Percentiles rank a stretch among this genome's conserved stretches.
Evolutionary conservation across 2,113 vertebrate species (phyloP).

Genomic region (Aplodontia rufa): DNA sequence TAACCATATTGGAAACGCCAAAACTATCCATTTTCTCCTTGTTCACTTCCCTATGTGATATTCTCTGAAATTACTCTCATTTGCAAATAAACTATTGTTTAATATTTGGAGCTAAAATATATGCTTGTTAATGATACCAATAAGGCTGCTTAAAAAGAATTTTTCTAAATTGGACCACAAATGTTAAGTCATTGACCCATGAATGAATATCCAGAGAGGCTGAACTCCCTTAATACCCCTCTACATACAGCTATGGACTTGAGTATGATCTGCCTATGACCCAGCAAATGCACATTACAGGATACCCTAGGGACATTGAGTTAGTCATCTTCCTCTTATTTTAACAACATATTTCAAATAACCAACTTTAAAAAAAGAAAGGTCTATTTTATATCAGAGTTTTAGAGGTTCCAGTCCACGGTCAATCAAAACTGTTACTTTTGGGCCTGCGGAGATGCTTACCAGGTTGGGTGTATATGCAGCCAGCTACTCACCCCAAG

Average conservation of each 20-base stretch:
- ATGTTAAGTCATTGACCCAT: not conserved
- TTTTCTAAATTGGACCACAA: not conserved
- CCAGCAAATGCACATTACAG: not conserved
- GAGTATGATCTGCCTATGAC: not conserved
- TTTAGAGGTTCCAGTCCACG: not conserved
- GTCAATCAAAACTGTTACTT: not conserved
- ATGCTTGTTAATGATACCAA: not conserved
- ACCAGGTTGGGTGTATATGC: rapidly evolving
- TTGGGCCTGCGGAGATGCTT: not conserved
- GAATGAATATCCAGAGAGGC: not conserved
- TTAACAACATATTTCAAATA: not conserved
- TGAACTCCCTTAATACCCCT: not conserved
- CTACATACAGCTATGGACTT: not conserved
- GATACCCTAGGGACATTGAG: too few relatives aligned
- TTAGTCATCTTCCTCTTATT: not conserved
- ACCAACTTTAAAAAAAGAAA: not conserved
- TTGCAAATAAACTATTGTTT: not conserved
- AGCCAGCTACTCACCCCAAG: not conserved
- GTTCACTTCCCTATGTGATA: not conserved
- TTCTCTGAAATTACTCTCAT: not conserved
- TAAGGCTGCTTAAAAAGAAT: not conserved
- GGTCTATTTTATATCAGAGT: not conserved
- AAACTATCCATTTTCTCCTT: not conserved
- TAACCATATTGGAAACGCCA: not conserved
- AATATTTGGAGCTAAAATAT: not conserved